Percentiles rank a stretch among this genome's conserved stretches.
These are phyloP conservation scores for Silurus aristotelis DNA, from an alignment of 2,797 vertebrate species.

Conservation along the genomic window DNA sequence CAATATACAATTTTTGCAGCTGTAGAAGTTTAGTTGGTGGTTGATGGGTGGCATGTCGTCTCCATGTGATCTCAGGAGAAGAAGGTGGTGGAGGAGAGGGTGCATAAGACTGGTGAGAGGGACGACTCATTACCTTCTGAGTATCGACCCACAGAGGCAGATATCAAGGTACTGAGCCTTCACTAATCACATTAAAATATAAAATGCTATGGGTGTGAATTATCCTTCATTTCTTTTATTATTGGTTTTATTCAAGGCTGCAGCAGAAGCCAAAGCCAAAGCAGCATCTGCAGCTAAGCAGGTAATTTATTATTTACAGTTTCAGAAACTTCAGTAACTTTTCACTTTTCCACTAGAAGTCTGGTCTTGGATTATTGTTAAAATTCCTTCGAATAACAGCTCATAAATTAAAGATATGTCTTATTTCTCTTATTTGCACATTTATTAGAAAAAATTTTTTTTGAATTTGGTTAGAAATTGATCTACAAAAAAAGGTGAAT, in stretches of 20 bases:
- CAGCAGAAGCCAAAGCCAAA: constrained; percentile 54
- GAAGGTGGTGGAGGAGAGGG: constrained; percentile 63
- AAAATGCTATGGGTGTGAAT: not conserved
- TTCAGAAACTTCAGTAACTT: not conserved
- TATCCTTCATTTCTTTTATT: constrained; percentile 20
- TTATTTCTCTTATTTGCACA: not conserved
- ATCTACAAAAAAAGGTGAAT: not conserved
- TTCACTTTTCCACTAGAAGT: not conserved
- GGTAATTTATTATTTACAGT: constrained; percentile 53
- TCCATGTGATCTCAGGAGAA: constrained; percentile 68
- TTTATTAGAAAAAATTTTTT: not conserved
- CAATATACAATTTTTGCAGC: not conserved
- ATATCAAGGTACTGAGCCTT: constrained; percentile 65
- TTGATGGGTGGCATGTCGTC: not conserved
- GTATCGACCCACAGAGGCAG: constrained; percentile 67
- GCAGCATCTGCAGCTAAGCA: constrained; percentile 55
- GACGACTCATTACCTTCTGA: constrained; percentile 75
- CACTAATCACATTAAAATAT: not conserved
- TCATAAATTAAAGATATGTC: not conserved
- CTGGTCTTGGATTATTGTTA: not conserved
- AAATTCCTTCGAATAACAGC: not conserved
- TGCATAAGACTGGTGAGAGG: constrained; percentile 74
- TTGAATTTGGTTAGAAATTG: not conserved
- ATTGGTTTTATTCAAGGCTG: constrained; percentile 55
- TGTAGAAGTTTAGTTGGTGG: constrained; percentile 4